Base-by-base conservation (phyloP, 2,797 vertebrate genomes). In the Decapterus maruadsi region DNA sequence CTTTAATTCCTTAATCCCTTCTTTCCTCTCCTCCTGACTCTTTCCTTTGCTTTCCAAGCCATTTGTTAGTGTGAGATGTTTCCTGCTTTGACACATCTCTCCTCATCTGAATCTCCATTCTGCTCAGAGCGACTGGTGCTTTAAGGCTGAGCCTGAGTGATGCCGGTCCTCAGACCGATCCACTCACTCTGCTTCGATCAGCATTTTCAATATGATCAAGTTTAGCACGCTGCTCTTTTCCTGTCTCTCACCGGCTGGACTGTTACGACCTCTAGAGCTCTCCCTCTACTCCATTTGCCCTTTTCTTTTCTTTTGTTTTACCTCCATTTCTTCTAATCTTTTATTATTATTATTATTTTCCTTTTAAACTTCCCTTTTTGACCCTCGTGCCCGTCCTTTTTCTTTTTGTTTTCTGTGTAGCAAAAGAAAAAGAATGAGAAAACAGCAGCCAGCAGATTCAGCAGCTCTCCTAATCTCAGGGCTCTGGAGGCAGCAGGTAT, bases 351-450 rank as follows among this genome's bases (percentile, higher is more conserved):
- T 26, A 26, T 26, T 26, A 26, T 26, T 87, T 63, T 92, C 75
- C 36, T 83, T 88, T 87, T 56, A 83, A 72, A 82, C 81, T 59
- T 92, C 87, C 90, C 81, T 86, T 78, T 87, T 85, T 91, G 86
- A 89, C 81, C 85, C 80, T 70, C 58, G 2, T 89, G 78, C 90
- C 69, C 81, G 78, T 86, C 78, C 87, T 86, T 85, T 91, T 86
- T 36, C 70, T 86, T 73, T 89, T 87, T 34, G 31, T 87, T 86
- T 80, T 90, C 87, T 93, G 96, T 97, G 95, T 98, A 99, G 98
- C 98, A 98, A 98, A 99, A 99, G 97, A 97, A 97, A 98, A 99
- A 99, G 97, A 98, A 96, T 72, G 97, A 99, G 96, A 99, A 99
- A 93, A 95, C 97, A 82, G 93, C 97, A 86, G 92, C 96, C 95